These are phyloP conservation scores for Heliothis subflexa DNA, from an alignment of 1,140 invertebrate species.

Conservation along the genomic window DNA sequence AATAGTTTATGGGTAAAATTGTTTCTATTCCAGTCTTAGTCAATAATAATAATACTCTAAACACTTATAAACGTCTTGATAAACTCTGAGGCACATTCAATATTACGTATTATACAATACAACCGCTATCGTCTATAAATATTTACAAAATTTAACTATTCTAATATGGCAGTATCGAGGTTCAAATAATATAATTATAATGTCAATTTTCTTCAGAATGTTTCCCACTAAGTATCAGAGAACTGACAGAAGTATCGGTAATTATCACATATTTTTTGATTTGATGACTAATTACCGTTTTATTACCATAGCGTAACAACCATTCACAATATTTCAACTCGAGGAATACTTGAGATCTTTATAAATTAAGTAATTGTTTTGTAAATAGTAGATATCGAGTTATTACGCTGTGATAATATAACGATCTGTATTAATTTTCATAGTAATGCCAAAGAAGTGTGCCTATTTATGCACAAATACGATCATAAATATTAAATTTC, in stretches of 20 bases:
- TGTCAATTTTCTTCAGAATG: constrained; percentile 36
- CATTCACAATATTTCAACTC: background rate
- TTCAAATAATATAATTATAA: constrained; percentile 66
- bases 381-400: too few relatives aligned
- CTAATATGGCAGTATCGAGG: constrained; percentile 83
- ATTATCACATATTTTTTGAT: constrained; percentile 26
- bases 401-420: too few relatives aligned
- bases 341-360: too few relatives aligned
- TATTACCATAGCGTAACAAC: background rate
- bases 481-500: background rate
- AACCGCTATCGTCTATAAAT: constrained; percentile 58
- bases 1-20: constrained; percentile 44
- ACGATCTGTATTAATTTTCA: background rate
- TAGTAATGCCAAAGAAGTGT: too few relatives aligned
- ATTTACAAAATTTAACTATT: constrained; percentile 74
- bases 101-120: constrained; percentile 74
- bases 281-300: background rate
- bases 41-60: constrained; percentile 54
- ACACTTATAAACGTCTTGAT: constrained; percentile 58
- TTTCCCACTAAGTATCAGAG: constrained; percentile 15
- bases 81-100: constrained; percentile 82
- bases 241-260: constrained; percentile 22
- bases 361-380: too few relatives aligned
- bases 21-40: constrained; percentile 60
- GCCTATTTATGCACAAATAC: background rate